Conservation (phyloP, 2,797 vertebrate species). For the Eutrigla gurnardus region DNA sequence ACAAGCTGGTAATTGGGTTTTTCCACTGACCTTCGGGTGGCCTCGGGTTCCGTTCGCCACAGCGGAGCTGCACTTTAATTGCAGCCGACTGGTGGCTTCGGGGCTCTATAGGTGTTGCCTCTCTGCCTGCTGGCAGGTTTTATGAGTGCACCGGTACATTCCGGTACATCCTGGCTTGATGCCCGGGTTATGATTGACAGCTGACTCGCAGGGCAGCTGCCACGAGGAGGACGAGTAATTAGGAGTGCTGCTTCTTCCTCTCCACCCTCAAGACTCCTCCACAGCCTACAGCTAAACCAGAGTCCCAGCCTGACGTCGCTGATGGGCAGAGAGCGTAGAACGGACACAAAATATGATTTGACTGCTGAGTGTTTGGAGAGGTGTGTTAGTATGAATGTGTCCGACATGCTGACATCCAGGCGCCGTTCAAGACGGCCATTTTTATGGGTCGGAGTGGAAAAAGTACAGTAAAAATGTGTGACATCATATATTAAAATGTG, state of each 20-base stretch:
- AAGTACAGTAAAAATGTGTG: background rate
- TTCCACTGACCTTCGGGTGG: slow-evolving; percentile 63
- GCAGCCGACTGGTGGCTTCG: slow-evolving; percentile 55
- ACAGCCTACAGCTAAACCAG: slow-evolving; percentile 34
- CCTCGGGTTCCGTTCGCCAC: slow-evolving; percentile 39
- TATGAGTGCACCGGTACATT: slow-evolving; percentile 53
- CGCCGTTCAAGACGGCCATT: background rate
- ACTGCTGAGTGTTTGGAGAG: slow-evolving; percentile 28
- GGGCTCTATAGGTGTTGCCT: slow-evolving; percentile 52
- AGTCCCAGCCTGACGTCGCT: slow-evolving; percentile 49
- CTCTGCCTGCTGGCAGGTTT: slow-evolving; percentile 51
- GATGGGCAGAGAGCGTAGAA: slow-evolving; percentile 17
- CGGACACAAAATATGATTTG: slow-evolving; percentile 20
- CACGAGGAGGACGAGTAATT: slow-evolving; percentile 65
- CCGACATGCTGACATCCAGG: slow-evolving; percentile 15
- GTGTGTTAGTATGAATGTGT: slow-evolving; percentile 29
- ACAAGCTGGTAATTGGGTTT: slow-evolving; percentile 78
- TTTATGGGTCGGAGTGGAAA: background rate
- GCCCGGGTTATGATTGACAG: slow-evolving; percentile 68
- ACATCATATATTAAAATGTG: no score
- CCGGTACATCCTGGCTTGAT: slow-evolving; percentile 49
- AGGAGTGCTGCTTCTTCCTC: slow-evolving; percentile 46
- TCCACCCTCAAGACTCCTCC: slow-evolving; percentile 39
- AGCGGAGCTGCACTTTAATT: slow-evolving; percentile 70
- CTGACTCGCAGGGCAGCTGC: slow-evolving; percentile 62